Conservation (phyloP, 2,888 invertebrate species). For the Alloscopus bannaensis region DNA sequence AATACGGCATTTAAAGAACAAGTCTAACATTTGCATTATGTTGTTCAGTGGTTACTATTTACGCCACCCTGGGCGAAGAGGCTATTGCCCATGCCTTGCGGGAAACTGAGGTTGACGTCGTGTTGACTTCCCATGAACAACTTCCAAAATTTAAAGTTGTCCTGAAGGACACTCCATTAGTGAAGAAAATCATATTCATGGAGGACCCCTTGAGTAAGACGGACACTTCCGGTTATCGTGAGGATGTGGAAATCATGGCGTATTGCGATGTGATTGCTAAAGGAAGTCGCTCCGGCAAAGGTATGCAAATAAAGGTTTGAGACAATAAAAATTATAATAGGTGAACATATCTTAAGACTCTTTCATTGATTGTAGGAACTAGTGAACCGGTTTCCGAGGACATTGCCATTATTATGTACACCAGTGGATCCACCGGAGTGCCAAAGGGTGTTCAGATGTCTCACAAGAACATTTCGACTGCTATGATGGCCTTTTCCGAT, state of each 20-base stretch:
- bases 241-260: constrained; percentile 83
- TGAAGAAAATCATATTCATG: constrained; percentile 89
- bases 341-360: constrained; percentile 5
- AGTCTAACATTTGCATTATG: too few species aligned
- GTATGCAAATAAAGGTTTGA: constrained; percentile 46
- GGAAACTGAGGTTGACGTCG: constrained; percentile 95
- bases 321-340: not conserved
- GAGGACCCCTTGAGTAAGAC: constrained; percentile 89
- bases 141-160: constrained; percentile 92
- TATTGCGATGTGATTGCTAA: constrained; percentile 83
- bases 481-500: constrained; percentile 88
- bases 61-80: constrained; percentile 97
- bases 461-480: constrained; percentile 88
- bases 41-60: constrained; percentile 91
- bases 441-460: constrained; percentile 93
- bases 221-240: constrained; percentile 83
- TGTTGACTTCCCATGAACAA: constrained; percentile 94
- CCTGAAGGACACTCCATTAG: constrained; percentile 83
- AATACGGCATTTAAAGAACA: too few species aligned
- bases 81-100: constrained; percentile 97
- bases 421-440: constrained; percentile 96
- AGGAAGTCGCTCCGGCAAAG: constrained; percentile 75
- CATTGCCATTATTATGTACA: constrained; percentile 98
- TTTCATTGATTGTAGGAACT: constrained; percentile 77
- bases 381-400: constrained; percentile 84